Conservation (phyloP, 2,888 invertebrate genomes). For the Beris chalybata region DNA sequence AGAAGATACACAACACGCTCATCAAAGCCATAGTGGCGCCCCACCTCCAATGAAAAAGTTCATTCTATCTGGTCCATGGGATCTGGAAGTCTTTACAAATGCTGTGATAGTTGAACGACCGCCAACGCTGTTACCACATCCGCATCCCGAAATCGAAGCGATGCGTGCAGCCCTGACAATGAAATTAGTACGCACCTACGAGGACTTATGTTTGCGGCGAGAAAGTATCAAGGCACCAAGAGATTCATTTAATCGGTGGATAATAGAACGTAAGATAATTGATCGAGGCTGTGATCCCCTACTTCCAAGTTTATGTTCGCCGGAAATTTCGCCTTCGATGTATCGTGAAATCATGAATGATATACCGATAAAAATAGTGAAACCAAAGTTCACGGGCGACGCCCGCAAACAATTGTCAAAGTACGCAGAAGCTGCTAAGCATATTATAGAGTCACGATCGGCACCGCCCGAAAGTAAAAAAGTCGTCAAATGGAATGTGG, state of each 20-base stretch:
- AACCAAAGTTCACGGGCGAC: slow-evolving; percentile 94
- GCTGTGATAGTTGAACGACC: slow-evolving; percentile 78
- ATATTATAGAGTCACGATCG: slow-evolving; percentile 93
- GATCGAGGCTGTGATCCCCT: slow-evolving; percentile 89
- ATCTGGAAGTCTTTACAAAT: slow-evolving; percentile 90
- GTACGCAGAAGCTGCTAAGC: slow-evolving; percentile 96
- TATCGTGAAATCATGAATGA: slow-evolving; percentile 98
- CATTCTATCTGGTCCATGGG: slow-evolving; percentile 90
- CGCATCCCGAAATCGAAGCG: slow-evolving; percentile 93
- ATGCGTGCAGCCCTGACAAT: slow-evolving; percentile 77
- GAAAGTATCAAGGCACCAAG: slow-evolving; percentile 94
- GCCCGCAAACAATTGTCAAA: slow-evolving; percentile 90
- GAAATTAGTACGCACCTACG: slow-evolving; percentile 87
- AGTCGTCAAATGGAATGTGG: slow-evolving; percentile 98
- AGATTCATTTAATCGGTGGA: slow-evolving; percentile 95
- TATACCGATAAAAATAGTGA: slow-evolving; percentile 93
- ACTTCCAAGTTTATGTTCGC: slow-evolving; percentile 87
- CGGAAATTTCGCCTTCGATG: slow-evolving; percentile 92
- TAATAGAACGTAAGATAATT: slow-evolving; percentile 91
- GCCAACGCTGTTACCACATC: slow-evolving; percentile 82
- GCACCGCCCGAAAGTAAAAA: slow-evolving; percentile 92
- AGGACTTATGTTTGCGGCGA: slow-evolving; percentile 90
- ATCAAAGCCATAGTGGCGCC: slow-evolving; percentile 50
- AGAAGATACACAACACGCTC: slow-evolving; percentile 52
- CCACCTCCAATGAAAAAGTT: slow-evolving; percentile 84